Percentiles rank a stretch among this genome's conserved stretches.
Conservation (phyloP, 2,797 vertebrate species). For the Saguinus oedipus region DNA sequence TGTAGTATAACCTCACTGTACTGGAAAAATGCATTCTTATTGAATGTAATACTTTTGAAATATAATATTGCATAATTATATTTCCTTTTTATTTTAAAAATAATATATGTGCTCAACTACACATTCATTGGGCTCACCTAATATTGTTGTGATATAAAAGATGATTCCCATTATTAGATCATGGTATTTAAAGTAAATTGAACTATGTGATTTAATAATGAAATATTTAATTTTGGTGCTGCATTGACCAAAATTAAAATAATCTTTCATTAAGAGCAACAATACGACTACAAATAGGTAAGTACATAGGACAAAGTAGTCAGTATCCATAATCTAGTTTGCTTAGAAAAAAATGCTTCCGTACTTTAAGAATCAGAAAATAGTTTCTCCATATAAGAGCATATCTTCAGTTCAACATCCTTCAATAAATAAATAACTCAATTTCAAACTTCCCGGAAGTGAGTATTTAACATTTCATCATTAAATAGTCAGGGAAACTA, state of each 20-base stretch:
- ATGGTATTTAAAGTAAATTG: neutral
- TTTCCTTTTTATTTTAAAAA: conserved; percentile 20
- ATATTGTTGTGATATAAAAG: neutral
- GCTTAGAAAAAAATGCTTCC: conserved; percentile 23
- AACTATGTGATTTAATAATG: neutral
- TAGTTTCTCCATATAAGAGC: neutral
- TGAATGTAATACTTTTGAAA: neutral
- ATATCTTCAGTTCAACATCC: conserved; percentile 46
- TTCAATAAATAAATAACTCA: conserved; percentile 36
- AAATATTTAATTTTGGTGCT: neutral
- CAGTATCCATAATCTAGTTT: neutral
- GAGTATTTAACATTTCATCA: conserved; percentile 38
- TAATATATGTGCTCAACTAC: neutral
- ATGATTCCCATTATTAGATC: neutral
- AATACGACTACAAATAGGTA: neutral
- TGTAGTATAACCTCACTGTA: neutral
- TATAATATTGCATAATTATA: neutral
- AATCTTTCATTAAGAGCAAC: neutral
- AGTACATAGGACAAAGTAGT: neutral
- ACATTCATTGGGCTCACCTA: neutral
- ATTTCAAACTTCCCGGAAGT: neutral
- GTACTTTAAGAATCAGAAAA: conserved; percentile 32
- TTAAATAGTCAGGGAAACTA: neutral
- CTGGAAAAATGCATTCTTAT: neutral
- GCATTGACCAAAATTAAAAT: conserved; percentile 2